These are phyloP conservation scores for Chaetura pelagica DNA, from an alignment of 2,113 vertebrate genomes.

Conservation along the genomic window DNA sequence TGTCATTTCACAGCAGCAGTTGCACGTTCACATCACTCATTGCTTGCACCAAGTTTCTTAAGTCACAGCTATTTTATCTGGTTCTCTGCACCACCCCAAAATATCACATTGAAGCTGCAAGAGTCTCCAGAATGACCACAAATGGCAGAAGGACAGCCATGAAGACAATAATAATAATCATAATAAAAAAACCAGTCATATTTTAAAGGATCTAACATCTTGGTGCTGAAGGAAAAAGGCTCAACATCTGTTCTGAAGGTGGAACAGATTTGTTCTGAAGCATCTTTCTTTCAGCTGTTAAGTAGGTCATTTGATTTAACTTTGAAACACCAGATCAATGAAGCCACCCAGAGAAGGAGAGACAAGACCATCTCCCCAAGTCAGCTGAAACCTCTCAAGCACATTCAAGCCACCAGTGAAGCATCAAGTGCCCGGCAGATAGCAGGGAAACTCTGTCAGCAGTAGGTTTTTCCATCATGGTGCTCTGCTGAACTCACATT, in stretches of 20 bases:
- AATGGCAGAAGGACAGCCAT: conserved; percentile 30
- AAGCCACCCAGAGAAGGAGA: not conserved
- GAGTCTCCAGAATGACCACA: not conserved
- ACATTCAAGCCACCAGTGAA: not conserved
- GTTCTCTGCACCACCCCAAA: not conserved
- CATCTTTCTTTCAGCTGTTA: conserved; percentile 37
- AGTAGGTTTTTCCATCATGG: not conserved
- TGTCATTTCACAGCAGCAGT: not conserved
- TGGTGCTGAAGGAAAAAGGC: conserved; percentile 26
- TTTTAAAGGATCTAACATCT: conserved; percentile 33
- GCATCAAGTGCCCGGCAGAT: conserved; percentile 3
- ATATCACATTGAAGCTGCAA: not conserved
- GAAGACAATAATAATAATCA: too few relatives aligned
- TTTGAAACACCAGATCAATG: conserved; percentile 16
- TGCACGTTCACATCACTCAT: not conserved
- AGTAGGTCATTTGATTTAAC: conserved; percentile 56
- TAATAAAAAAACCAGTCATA: not conserved
- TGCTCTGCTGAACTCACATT: not conserved
- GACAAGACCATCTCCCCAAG: not conserved
- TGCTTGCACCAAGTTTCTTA: not conserved
- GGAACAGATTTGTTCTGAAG: conserved; percentile 40
- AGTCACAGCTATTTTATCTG: not conserved
- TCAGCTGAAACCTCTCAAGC: not conserved
- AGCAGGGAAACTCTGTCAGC: not conserved
- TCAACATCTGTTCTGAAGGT: conserved; percentile 44